phyloP scores from a whole-genome alignment of 2,888 invertebrate species.

The Mimas tiliae region DNA sequence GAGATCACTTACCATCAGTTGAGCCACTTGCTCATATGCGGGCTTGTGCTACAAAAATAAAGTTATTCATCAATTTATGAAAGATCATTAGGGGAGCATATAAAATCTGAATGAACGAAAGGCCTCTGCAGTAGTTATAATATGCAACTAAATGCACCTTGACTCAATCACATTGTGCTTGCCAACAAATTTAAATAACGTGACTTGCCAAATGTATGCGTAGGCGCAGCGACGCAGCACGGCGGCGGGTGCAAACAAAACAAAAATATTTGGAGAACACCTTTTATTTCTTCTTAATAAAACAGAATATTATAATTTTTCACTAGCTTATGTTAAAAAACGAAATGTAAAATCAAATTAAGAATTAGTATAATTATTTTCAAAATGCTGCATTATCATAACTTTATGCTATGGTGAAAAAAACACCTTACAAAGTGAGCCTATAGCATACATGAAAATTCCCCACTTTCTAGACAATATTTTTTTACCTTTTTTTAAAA shows the following conservation, averaged over 20 bases:
- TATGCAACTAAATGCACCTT: slow-evolving; percentile 34
- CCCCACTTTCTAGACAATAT: slow-evolving; percentile 49
- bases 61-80: too few relatives aligned
- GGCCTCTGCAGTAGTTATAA: neutral
- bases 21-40: too few relatives aligned
- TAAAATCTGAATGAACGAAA: neutral
- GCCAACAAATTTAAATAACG: slow-evolving; percentile 68
- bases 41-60: too few relatives aligned
- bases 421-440: slow-evolving; percentile 10
- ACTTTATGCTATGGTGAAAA: slow-evolving; percentile 7
- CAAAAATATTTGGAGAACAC: slow-evolving; percentile 72
- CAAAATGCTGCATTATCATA: slow-evolving; percentile 59
- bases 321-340: slow-evolving; percentile 79
- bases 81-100: too few relatives aligned
- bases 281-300: slow-evolving; percentile 79
- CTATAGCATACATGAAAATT: slow-evolving; percentile 39
- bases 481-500: slow-evolving; percentile 47
- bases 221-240: slow-evolving; percentile 49
- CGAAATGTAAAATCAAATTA: slow-evolving; percentile 64
- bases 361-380: slow-evolving; percentile 64
- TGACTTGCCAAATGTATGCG: slow-evolving; percentile 66
- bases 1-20: too few relatives aligned
- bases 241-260: slow-evolving; percentile 58
- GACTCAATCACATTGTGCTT: slow-evolving; percentile 39
- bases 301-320: slow-evolving; percentile 82